Evolutionary conservation across 1,140 invertebrate genomes (phyloP), one percentile per base, ranked within the genome.

Genomic region (Babylonia areolata): DNA sequence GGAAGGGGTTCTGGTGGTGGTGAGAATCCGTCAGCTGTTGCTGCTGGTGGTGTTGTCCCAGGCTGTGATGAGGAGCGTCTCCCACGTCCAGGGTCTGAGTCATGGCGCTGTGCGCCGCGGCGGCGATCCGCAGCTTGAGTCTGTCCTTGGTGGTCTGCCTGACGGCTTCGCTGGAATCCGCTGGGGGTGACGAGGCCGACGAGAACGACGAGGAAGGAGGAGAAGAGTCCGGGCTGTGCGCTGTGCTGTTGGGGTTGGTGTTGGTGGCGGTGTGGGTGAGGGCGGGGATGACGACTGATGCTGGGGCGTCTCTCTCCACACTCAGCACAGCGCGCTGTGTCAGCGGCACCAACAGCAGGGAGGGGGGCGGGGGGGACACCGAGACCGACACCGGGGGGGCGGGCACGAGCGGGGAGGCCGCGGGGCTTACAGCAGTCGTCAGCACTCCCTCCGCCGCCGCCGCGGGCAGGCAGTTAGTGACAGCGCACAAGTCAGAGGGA

Each of bases 211-310:
- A 64, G 20, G 58, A 64, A 12, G 58, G 28, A 64, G 58, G 28
- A 23, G 58, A 23, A 12, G 17, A 28, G 58, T 64, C 58, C 17
- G 58, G 58, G 6, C 15, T n/a, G 12, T 64, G 12, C 28, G 23
- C 15, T 5, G 58, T 28, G 58, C 28, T 64, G 58, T 0, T 64
- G 87, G 39, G 87, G 84, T 58, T 85, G 87, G 3, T 90, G 89
- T 37, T 88, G 84, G 71, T 85, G 86, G 35, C 87, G 87, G 5
- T 71, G 86, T 35, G 84, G 79, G 87, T 81, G 69, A 73, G n/a
- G 46, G 54, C 46, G 33, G 39, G 12, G 15, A 9, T 6, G 31
- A 80, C 20, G 39, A 80, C 40, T 5, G 42, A 23, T 11, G 78
- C 28, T 37, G 6, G n/a, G 35, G 31, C 54, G 78, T 54, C 46